Percentiles rank a stretch among this genome's conserved stretches.
Evolutionary conservation across 2,888 invertebrate species (phyloP).

Genomic region (Limenitis arthemis): DNA sequence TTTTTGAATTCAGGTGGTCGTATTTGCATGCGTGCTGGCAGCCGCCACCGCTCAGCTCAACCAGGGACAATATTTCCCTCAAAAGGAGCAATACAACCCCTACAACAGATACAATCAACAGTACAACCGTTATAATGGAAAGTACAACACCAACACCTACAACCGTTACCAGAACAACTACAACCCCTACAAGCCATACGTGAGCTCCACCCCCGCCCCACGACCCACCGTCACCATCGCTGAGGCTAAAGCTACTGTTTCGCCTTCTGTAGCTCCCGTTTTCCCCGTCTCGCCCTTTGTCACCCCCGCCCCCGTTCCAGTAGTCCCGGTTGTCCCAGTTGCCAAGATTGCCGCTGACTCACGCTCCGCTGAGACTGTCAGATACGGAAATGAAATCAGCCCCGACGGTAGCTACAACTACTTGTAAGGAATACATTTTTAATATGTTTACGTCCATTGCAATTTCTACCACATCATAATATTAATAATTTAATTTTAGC

Average conservation of each 20-base stretch:
- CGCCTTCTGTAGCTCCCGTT: slow-evolving; percentile 30
- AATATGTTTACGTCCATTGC: background rate
- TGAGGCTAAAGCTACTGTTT: slow-evolving; percentile 23
- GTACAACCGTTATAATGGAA: slow-evolving; percentile 18
- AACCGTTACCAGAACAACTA: slow-evolving; percentile 18
- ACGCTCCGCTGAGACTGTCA: slow-evolving; percentile 39
- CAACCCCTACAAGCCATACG: slow-evolving; percentile 21
- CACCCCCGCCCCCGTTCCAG: slow-evolving; percentile 14
- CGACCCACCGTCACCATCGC: slow-evolving; percentile 18
- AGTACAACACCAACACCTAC: slow-evolving; percentile 18
- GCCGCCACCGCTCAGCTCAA: slow-evolving; percentile 43
- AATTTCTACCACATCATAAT: background rate
- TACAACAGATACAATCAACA: slow-evolving; percentile 20
- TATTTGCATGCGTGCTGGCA: slow-evolving; percentile 44
- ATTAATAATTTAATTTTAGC: slow-evolving; percentile 38
- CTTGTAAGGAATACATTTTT: slow-evolving; percentile 42
- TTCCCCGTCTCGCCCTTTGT: background rate
- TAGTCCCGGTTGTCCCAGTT: slow-evolving; percentile 29
- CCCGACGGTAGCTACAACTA: slow-evolving; percentile 64
- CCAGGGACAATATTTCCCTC: slow-evolving; percentile 20
- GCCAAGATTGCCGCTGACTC: slow-evolving; percentile 29
- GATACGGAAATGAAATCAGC: slow-evolving; percentile 50
- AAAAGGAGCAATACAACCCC: slow-evolving; percentile 19
- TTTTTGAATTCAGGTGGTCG: slow-evolving; percentile 27
- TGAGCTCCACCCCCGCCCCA: slow-evolving; percentile 14